Evolutionary conservation across 2,888 invertebrate species (phyloP), one percentile per base, ranked within the genome.

Genomic region (Polia nebulosa): DNA sequence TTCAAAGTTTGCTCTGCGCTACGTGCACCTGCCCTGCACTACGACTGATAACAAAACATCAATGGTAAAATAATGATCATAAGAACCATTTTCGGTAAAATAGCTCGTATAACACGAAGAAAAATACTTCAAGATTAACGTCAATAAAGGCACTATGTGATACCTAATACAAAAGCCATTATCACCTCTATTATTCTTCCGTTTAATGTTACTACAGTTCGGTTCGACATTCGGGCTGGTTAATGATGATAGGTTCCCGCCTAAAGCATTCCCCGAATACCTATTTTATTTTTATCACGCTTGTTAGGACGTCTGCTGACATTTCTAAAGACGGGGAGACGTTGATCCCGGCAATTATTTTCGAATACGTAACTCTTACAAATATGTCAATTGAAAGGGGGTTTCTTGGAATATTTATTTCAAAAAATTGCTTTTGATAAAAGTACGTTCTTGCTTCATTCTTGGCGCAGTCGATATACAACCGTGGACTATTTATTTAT

Each of bases 231-330:
- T 41, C 11, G 55, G 36, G 49, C 25, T 29, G 60, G 61, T 53
- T 44, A 70, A 81, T 74, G 75, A 78, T 70, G 78, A 81, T 70
- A 64, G 49, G 60, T 78, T 29, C 61, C 67, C 82, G 75, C 67
- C 78, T 63, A 32, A 70, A 64, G 59, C 59, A 68, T 72, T 68
- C 56, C 51, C 47, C 22, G 45, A 64, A 74, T 81, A 64, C 69
- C 66, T 66, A 78, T 81, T 70, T 63, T 68, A 71, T 81, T 80
- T 80, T 78, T 78, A 81, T 81, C 59, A 49, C 51, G 39, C 51
- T 60, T 62, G 67, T 79, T 71, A 65, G 55, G 27, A n/a, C 64
- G 36, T 44, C 27, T 25, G 36, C 58, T 60, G 64, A 67, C 56
- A 71, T 75, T 64, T 62, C 55, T 51, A 62, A 51, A 64, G 65